Evolutionary conservation across 2,888 invertebrate genomes (phyloP).

Genomic region (Xiphydria camelus): DNA sequence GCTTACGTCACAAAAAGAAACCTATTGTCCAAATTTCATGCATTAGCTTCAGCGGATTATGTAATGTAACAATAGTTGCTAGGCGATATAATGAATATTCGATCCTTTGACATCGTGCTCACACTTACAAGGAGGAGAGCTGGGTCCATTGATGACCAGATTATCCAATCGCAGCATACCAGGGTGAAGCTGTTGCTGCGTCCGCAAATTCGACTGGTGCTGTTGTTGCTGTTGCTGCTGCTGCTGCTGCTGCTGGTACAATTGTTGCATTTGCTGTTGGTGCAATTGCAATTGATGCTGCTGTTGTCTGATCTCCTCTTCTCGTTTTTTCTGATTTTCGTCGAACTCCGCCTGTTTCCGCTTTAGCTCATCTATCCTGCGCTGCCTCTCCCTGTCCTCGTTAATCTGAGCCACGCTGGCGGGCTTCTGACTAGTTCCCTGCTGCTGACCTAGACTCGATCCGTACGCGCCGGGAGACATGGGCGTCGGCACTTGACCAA

Average conservation of each 20-base stretch:
- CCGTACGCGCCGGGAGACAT: slow-evolving; percentile 33
- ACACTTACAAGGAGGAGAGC: slow-evolving; percentile 43
- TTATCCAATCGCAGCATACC: slow-evolving; percentile 54
- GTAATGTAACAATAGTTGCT: too few species aligned
- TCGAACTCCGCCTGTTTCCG: slow-evolving; percentile 62
- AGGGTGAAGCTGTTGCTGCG: slow-evolving; percentile 40
- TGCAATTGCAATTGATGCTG: slow-evolving; percentile 56
- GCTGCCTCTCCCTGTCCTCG: slow-evolving; percentile 58
- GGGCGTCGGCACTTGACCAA: slow-evolving; percentile 24
- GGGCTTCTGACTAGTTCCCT: slow-evolving; percentile 38
- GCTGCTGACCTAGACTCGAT: slow-evolving; percentile 31
- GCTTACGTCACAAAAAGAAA: too few species aligned
- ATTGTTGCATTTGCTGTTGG: slow-evolving; percentile 54
- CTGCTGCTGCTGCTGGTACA: slow-evolving; percentile 37
- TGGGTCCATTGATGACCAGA: slow-evolving; percentile 53
- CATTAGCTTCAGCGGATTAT: too few species aligned
- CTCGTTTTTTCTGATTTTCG: slow-evolving; percentile 60
- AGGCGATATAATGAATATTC: too few species aligned
- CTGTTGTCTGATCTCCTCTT: slow-evolving; percentile 58
- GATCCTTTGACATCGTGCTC: too few species aligned
- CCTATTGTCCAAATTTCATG: too few species aligned
- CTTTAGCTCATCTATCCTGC: slow-evolving; percentile 63
- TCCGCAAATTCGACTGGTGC: slow-evolving; percentile 38
- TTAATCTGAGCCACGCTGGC: slow-evolving; percentile 34
- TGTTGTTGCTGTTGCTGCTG: slow-evolving; percentile 39